Base-by-base conservation (phyloP, 2,888 invertebrate species). In the Eretmocerus hayati region DNA sequence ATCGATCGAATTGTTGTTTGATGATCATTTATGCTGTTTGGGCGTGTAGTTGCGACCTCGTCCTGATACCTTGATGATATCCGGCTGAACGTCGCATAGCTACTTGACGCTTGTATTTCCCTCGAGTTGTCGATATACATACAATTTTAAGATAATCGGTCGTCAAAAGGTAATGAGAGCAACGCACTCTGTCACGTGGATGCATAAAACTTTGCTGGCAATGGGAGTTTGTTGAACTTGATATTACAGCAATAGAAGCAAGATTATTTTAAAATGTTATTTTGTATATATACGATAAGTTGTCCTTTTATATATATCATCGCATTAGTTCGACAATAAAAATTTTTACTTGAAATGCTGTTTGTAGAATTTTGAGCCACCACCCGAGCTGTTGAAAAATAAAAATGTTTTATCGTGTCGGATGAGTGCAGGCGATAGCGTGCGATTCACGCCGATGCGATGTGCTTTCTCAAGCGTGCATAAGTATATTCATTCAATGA, bases 251-350 rank as follows among this genome's bases (percentile, higher is more conserved):
- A 35, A 42, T 42, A 39, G 36, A 21, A 42, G 8, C 5, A 40
- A 39, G 21, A 48, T 51, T 26, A 26, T 26, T 26, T 26, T 41
- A 39, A 51, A 46, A 39, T 38, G 44, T 51, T 52, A 52, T 42
- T 52, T 52, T 52, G 46, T 52, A 52, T 32, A 48, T 51, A 51
- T 44, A 41, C 20, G 16, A 51, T 38, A 51, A 51, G 51, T 51
- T 36, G 18, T 37, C 36, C 30, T 52, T 26, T 26, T 26, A 26
- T 26, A 26, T 26, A 44, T 35, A 47, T 26, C 40, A 48, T 39
- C 45, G 37, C 44, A 48, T 48, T 48, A 39, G 38, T 48, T 52
- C 42, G 44, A 51, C 44, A 47, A 51, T 48, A 48, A 48, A 51
- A 35, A 23, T 48, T 52, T 52, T 52, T 52, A 52, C 45, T 52